phyloP scores from a whole-genome alignment of 2,113 vertebrate genomes.

The Cnemophilus loriae region DNA sequence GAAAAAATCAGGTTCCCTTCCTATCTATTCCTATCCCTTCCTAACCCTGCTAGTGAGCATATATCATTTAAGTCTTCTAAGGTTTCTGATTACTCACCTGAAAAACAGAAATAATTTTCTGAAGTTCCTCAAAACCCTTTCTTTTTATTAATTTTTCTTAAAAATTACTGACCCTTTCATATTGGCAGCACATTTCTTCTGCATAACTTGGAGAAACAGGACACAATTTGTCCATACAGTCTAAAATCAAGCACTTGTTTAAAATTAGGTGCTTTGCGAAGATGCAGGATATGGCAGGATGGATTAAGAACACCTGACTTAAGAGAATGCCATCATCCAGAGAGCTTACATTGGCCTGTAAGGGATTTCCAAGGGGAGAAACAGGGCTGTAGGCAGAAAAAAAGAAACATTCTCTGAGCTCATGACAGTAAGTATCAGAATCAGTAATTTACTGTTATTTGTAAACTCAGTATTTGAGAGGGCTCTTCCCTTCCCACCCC shows the following conservation, averaged over 20 bases:
- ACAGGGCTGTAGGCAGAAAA: not conserved
- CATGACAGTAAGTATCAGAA: not conserved
- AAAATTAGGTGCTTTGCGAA: not conserved
- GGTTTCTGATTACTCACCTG: not conserved
- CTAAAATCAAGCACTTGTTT: not conserved
- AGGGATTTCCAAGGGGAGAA: not conserved
- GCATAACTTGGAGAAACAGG: not conserved
- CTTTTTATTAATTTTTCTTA: not conserved
- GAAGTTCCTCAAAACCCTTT: not conserved
- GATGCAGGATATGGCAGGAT: not conserved
- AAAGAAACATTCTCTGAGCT: not conserved
- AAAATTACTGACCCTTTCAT: not conserved
- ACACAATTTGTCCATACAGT: not conserved
- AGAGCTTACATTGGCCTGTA: not conserved
- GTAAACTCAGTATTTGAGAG: constrained; percentile 46
- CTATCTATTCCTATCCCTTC: too few species aligned
- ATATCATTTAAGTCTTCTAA: not conserved
- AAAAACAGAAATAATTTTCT: not conserved
- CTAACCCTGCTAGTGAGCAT: not conserved
- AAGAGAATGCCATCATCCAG: not conserved
- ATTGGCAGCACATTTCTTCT: not conserved
- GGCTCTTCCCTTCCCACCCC: constrained; percentile 7
- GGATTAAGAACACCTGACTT: not conserved
- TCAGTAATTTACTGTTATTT: constrained; percentile 43
- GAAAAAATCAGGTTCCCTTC: not conserved